Base-by-base conservation (phyloP, 2,888 invertebrate species). In the Steinernema scapterisci region DNA sequence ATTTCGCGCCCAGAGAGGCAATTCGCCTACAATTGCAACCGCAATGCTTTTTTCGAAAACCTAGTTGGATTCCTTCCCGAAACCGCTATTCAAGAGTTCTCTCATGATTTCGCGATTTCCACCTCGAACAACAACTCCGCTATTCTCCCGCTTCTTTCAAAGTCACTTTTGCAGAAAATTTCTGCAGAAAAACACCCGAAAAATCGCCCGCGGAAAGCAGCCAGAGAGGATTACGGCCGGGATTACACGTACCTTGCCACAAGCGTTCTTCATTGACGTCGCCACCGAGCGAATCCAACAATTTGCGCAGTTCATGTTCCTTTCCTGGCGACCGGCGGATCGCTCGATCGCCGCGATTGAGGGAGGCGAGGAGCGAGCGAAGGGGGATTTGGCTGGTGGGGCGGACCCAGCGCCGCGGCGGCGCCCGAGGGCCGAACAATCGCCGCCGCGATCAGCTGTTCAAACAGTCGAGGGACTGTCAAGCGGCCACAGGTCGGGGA, bases 201-300 rank as follows among this genome's bases (percentile, higher is more conserved):
- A 38, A 38, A 38, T 9, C 38, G 38, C 38, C 38, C 38, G 38
- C n/a, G 38, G 38, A 38, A 38, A 6, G 3, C 9, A 6, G 38
- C 3, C 38, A 38, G 38, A 48, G 48, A 13, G 48, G 48, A 48
- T 48, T 16, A n/a, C 48, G 19, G 13, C n/a, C 38, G 48, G 19
- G 48, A 48, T 48, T 16, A 9, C 48, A 25, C 63, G 27, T 63
- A 63, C 63, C 63, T 63, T 63, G 23, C 63, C 63, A 31, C 63
- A 63, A 11, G 63, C 63, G 63, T 63, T 63, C 31, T 63, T 63
- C 63, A 63, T 63, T 7, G 63, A 63, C 63, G 63, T 63, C 63
- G 27, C 63, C 31, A 63, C 63, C 31, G 63, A 63, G 16, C 63
- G 63, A 31, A 63, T 21, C 63, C 63, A 63, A 63, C 63, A 63